A percentile compares a stretch with the other conserved stretches of the same genome.
Evolutionary conservation across 2,888 invertebrate genomes (phyloP).

Genomic region (Epirrita christyi): DNA sequence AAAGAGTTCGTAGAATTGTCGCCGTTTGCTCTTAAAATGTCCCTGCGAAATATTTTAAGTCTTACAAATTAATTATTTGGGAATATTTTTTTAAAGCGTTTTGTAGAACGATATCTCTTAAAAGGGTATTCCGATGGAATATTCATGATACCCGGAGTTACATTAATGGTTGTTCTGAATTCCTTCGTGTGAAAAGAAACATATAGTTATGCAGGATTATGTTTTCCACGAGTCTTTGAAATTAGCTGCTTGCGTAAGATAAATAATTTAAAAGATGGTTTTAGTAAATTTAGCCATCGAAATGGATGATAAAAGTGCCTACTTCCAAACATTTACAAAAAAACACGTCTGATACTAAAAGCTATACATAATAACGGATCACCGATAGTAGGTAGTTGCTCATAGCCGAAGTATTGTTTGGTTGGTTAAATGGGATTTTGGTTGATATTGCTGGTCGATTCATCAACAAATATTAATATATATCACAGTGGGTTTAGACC

Average conservation of each 20-base stretch:
- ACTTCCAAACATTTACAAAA: not conserved
- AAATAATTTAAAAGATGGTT: slow-evolving; percentile 38
- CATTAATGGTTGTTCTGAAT: slow-evolving; percentile 74
- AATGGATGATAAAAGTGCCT: slow-evolving; percentile 6
- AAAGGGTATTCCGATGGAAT: slow-evolving; percentile 72
- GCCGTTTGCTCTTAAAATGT: slow-evolving; percentile 19
- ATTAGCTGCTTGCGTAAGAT: slow-evolving; percentile 47
- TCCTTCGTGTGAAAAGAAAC: slow-evolving; percentile 65
- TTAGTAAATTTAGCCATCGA: slow-evolving; percentile 24
- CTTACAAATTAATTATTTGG: slow-evolving; percentile 54
- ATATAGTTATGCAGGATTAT: slow-evolving; percentile 50
- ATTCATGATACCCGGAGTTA: slow-evolving; percentile 71
- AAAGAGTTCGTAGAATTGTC: slow-evolving; percentile 36
- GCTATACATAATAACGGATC: slow-evolving; percentile 14
- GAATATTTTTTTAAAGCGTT: slow-evolving; percentile 57
- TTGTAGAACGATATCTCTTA: slow-evolving; percentile 57
- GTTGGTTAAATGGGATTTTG: too few relatives aligned
- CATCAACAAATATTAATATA: too few relatives aligned
- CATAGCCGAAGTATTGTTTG: too few relatives aligned
- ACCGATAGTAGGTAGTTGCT: too few relatives aligned
- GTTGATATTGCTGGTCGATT: too few relatives aligned
- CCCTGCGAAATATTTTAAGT: slow-evolving; percentile 33
- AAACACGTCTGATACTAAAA: not conserved
- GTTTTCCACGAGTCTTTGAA: slow-evolving; percentile 54
- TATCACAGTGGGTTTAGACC: too few relatives aligned